Conservation (phyloP, 2,888 invertebrate genomes). For the Busseola fusca region DNA sequence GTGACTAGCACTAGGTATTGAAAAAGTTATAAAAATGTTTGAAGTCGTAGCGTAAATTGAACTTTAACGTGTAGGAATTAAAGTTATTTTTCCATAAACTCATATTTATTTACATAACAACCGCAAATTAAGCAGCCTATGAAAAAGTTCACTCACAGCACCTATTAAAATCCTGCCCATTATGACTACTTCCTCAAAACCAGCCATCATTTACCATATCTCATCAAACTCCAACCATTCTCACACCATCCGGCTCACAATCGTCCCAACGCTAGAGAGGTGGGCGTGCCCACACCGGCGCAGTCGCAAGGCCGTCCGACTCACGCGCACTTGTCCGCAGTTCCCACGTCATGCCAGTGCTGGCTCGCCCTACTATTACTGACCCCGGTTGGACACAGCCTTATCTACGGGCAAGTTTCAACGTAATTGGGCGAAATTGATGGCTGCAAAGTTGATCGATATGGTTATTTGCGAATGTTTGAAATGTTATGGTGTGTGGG, state of each 20-base stretch:
- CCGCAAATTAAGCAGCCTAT: neutral
- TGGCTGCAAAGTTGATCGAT: slow-evolving; percentile 37
- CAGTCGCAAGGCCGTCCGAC: slow-evolving; percentile 61
- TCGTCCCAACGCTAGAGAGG: slow-evolving; percentile 49
- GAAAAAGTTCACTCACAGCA: neutral
- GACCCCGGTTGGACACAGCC: slow-evolving; percentile 53
- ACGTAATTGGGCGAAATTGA: slow-evolving; percentile 50
- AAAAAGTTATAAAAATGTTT: no score
- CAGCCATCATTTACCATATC: neutral
- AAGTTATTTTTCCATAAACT: no score
- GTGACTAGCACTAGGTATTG: no score
- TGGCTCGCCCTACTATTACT: slow-evolving; percentile 60
- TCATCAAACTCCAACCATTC: neutral
- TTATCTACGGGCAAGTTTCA: slow-evolving; percentile 26
- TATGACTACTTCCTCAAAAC: no score
- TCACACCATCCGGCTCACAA: slow-evolving; percentile 7
- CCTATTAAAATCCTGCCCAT: no score
- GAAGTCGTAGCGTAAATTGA: no score
- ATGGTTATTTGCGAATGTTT: slow-evolving; percentile 32
- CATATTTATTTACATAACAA: no score
- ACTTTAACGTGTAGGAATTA: no score
- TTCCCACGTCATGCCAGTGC: slow-evolving; percentile 60
- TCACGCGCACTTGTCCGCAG: slow-evolving; percentile 64
- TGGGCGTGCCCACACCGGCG: slow-evolving; percentile 53
- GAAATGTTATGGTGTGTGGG: slow-evolving; percentile 30